Conservation (phyloP, 2,797 vertebrate species). For the Bradypus variegatus region DNA sequence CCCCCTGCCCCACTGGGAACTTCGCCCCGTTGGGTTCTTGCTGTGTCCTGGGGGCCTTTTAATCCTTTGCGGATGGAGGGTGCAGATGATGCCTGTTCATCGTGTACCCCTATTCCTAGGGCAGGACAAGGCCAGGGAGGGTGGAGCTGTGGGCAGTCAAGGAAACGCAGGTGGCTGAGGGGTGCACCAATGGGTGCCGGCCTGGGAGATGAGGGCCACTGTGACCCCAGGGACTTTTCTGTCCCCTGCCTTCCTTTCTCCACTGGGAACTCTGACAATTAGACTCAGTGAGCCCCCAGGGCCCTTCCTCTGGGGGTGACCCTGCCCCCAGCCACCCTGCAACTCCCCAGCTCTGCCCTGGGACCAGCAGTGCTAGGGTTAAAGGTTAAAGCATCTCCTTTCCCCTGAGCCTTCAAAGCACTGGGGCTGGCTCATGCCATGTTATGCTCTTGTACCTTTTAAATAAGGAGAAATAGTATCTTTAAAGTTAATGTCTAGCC, state of each 20-base stretch:
- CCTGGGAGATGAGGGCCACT: neutral
- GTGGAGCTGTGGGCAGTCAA: neutral
- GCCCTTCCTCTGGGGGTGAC: too few relatives aligned
- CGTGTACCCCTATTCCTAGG: too few relatives aligned
- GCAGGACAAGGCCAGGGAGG: too few relatives aligned
- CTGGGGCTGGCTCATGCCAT: constrained; percentile 63
- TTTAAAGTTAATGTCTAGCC: constrained; percentile 78
- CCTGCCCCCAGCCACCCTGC: neutral
- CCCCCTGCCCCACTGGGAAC: neutral
- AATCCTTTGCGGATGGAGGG: neutral
- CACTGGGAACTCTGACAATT: too few relatives aligned
- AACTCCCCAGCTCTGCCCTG: neutral
- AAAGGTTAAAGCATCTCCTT: neutral
- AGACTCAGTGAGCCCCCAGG: too few relatives aligned
- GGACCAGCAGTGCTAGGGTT: neutral
- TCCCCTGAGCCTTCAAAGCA: neutral
- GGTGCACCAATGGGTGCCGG: neutral
- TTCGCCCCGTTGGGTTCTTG: neutral
- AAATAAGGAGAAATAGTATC: constrained; percentile 77
- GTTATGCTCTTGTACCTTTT: constrained; percentile 71
- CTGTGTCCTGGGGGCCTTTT: neutral
- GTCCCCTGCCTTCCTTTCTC: neutral
- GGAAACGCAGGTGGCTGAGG: neutral
- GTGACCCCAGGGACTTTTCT: neutral
- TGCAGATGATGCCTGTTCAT: neutral